These are phyloP conservation scores for Steinernema scapterisci DNA, from an alignment of 2,888 invertebrate genomes.

Conservation along the genomic window DNA sequence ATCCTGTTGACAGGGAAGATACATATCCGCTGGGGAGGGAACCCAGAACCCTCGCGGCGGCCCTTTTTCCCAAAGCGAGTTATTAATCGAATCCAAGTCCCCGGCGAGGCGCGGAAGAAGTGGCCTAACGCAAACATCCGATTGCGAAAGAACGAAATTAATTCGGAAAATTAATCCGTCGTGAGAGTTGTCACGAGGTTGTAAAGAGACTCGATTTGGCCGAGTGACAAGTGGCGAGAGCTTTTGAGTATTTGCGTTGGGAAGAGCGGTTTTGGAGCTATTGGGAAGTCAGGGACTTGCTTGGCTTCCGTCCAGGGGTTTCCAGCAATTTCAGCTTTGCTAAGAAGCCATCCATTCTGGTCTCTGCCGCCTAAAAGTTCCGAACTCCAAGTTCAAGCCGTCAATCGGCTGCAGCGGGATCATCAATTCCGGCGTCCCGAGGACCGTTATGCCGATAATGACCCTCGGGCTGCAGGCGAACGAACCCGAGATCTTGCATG, in stretches of 20 bases:
- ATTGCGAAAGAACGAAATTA: constrained; percentile 30
- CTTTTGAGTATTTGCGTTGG: too few species aligned
- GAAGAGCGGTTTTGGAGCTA: too few species aligned
- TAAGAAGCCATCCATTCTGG: too few species aligned
- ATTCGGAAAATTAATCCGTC: constrained; percentile 11
- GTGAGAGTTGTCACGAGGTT: background rate
- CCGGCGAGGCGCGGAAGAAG: background rate
- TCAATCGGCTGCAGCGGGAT: constrained; percentile 4
- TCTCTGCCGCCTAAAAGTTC: too few species aligned
- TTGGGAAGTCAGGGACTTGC: too few species aligned
- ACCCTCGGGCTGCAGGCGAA: background rate
- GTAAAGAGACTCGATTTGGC: too few species aligned
- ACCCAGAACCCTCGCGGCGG: background rate
- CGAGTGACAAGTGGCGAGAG: too few species aligned
- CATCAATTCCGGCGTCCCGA: background rate
- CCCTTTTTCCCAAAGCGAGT: constrained; percentile 24
- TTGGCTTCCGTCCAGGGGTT: too few species aligned
- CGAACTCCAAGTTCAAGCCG: background rate
- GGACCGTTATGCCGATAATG: constrained; percentile 19
- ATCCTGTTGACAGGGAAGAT: constrained; percentile 26
- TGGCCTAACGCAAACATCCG: background rate
- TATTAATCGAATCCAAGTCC: constrained; percentile 16
- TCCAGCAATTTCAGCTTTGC: too few species aligned
- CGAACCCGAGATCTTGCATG: constrained; percentile 12
- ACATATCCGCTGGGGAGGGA: constrained; percentile 26